Evolutionary conservation across 2,113 vertebrate species (phyloP).

Genomic region (Erythrolamprus reginae): DNA sequence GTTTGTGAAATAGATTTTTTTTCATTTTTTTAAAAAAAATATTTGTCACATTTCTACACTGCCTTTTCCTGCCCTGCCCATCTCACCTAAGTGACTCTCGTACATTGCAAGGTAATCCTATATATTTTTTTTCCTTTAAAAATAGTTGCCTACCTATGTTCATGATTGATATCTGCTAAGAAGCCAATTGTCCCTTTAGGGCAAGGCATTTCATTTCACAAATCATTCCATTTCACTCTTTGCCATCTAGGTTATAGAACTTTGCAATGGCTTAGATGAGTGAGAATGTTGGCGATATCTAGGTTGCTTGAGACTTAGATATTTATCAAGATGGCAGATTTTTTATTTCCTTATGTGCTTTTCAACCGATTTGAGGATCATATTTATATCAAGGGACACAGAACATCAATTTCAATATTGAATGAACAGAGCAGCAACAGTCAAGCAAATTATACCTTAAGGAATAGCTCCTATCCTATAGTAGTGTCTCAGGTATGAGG

Average conservation of each 20-base stretch:
- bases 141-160: not conserved
- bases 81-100: too few relatives aligned
- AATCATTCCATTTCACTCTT: conserved; percentile 11
- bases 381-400: not conserved
- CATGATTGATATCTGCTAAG: conserved; percentile 3
- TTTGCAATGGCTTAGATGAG: not conserved
- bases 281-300: not conserved
- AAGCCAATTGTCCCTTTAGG: not conserved
- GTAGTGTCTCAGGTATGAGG: not conserved
- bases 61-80: not conserved
- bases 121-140: conserved; percentile 3
- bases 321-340: not conserved
- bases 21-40: not conserved
- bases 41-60: not conserved
- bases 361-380: not conserved
- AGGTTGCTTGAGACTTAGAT: not conserved
- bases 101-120: conserved; percentile 19
- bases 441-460: not conserved
- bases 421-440: not conserved
- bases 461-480: not conserved
- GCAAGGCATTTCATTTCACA: conserved; percentile 13
- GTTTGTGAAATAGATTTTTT: not conserved
- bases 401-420: not conserved
- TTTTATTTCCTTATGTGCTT: not conserved
- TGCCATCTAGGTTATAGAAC: not conserved